A percentile compares a stretch with the other conserved stretches of the same genome.
phyloP scores from a whole-genome alignment of 2,797 vertebrate species.

The Sebastes iracundus region DNA sequence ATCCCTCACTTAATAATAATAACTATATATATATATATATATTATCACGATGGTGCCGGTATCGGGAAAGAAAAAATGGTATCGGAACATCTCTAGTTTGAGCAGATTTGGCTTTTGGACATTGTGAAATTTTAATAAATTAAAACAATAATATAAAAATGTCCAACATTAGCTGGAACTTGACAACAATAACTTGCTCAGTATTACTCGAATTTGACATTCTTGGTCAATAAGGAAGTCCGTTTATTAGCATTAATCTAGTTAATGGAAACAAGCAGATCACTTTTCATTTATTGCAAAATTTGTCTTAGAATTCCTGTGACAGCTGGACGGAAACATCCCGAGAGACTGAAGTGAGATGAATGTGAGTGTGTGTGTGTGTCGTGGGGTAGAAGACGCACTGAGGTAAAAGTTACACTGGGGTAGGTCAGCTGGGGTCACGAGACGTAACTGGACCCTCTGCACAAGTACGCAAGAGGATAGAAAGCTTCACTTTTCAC shows the following conservation, averaged over 20 bases:
- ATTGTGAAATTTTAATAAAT: not conserved
- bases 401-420: constrained; percentile 1
- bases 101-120: not conserved
- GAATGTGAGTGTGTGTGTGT: not conserved
- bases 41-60: no score
- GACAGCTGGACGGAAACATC: constrained; percentile 15
- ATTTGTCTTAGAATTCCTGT: constrained; percentile 6
- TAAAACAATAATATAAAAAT: not conserved
- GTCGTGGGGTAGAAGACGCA: not conserved
- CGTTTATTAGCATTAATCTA: not conserved
- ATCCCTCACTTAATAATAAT: no score
- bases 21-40: not conserved
- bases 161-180: not conserved
- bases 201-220: not conserved
- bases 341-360: not conserved
- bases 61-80: no score
- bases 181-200: not conserved
- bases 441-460: constrained; percentile 33
- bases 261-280: constrained; percentile 24
- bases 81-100: no score
- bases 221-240: not conserved
- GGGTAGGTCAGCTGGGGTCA: constrained; percentile 24
- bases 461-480: constrained; percentile 1
- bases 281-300: constrained; percentile 15
- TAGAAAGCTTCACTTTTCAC: constrained; percentile 23